Base-by-base conservation (phyloP, 2,888 invertebrate genomes). In the Acleris emargana region DNA sequence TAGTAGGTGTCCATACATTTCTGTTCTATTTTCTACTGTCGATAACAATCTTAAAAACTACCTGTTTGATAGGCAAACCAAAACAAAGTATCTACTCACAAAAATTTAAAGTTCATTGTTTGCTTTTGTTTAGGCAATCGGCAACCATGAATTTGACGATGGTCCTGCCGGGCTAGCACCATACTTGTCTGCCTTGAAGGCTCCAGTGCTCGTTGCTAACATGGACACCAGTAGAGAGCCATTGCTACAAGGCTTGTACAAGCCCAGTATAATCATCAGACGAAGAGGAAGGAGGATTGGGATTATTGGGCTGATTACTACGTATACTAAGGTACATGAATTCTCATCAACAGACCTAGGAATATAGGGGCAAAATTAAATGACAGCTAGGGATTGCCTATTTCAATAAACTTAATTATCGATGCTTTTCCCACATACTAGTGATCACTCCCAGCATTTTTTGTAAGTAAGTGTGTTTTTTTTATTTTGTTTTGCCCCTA, bases 121-220 rank as follows among this genome's bases (percentile, higher is more conserved):
- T 43, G n/a, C n/a, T 43, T 6, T 63, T 66, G 66, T 80, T 71
- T 83, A 97, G 97, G 96, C 96, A 0, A 85, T 97, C 9, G 97
- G 97, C 0, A 97, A 97, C 81, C 97, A 98, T 75, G 97, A 97
- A 78, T 97, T 98, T 73, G 97, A 97, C 77, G 94, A 96, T 69
- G 95, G 94, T 0, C 92, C 97, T 0, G 93, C 85, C 17, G 97
- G 96, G 0, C 79, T 97, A 1, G 94, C 95, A 0, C 96, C 96
- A 0, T 97, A 96, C 80, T 81, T 97, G 1, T 80, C 94, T 62
- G 88, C 90, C 1, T 77, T 96, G 2, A 93, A 94, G 2, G 94
- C 96, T 0, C 96, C 96, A 0, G 94, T 96, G 11, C 80, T 97
- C 3, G 95, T 95, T 1, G 94, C 95, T 3, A 97, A 97, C 76